These are phyloP conservation scores for Agrenia bidenticulata DNA, from an alignment of 2,888 invertebrate genomes.

Conservation along the genomic window DNA sequence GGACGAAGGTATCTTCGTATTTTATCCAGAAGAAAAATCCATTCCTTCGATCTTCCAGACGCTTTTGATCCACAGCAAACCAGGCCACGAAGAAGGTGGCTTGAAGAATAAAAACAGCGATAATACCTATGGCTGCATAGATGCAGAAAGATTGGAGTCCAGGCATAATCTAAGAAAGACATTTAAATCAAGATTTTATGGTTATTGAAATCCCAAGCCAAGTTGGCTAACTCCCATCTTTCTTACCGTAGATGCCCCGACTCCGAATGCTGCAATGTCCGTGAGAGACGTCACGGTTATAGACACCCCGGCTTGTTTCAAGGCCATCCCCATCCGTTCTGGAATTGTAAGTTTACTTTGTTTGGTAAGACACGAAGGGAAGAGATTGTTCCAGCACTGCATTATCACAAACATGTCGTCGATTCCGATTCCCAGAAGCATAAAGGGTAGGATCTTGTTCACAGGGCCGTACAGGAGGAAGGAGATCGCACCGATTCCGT, in stretches of 20 bases:
- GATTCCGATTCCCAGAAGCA: constrained; percentile 70
- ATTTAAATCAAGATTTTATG: not conserved
- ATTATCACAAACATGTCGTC: constrained; percentile 84
- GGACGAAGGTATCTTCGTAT: constrained; percentile 61
- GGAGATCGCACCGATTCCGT: constrained; percentile 70
- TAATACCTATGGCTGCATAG: constrained; percentile 74
- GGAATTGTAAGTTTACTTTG: constrained; percentile 58
- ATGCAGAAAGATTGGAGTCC: constrained; percentile 78
- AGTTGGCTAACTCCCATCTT: no score
- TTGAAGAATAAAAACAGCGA: constrained; percentile 72
- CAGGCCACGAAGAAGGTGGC: constrained; percentile 79
- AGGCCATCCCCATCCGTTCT: constrained; percentile 67
- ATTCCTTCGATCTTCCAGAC: constrained; percentile 66
- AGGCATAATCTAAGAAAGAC: constrained; percentile 66
- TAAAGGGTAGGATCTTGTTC: constrained; percentile 78
- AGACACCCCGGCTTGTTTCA: constrained; percentile 78
- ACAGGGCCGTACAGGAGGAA: constrained; percentile 77
- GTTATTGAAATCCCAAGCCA: no score
- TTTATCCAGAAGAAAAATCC: constrained; percentile 68
- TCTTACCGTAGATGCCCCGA: constrained; percentile 73
- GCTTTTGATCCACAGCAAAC: constrained; percentile 69
- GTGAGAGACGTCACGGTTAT: constrained; percentile 81
- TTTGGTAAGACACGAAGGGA: constrained; percentile 13
- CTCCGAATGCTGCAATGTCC: constrained; percentile 75
- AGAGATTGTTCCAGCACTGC: constrained; percentile 69